Conservation (phyloP, 2,797 vertebrate genomes). For the Melanotaenia parkinsoni region DNA sequence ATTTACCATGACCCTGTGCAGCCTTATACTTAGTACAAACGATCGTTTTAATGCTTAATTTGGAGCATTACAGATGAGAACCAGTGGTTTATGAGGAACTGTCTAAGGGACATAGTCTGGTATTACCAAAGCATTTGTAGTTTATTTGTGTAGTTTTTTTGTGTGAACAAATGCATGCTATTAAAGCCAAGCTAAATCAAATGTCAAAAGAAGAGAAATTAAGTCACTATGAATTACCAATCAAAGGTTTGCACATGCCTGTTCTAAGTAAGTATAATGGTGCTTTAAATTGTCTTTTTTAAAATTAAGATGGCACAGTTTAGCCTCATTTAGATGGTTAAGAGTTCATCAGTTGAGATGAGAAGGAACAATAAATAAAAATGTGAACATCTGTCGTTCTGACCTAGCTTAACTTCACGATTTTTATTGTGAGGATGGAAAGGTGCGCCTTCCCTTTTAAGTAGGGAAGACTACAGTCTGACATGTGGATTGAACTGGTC, state of each 20-base stretch:
- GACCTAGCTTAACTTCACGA: not conserved
- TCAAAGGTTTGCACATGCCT: too few relatives aligned
- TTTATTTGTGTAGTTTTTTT: not conserved
- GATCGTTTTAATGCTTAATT: not conserved
- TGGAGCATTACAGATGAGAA: not conserved
- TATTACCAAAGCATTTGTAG: not conserved
- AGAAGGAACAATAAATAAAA: not conserved
- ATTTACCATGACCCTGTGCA: not conserved
- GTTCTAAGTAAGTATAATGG: not conserved
- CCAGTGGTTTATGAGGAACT: not conserved
- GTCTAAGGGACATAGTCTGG: not conserved
- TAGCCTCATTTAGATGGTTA: not conserved
- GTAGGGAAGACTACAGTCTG: not conserved
- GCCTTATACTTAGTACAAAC: too few relatives aligned
- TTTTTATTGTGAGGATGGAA: not conserved
- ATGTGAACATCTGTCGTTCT: not conserved
- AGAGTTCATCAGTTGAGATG: not conserved
- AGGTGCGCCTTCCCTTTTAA: conserved; percentile 23
- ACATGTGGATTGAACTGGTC: conserved; percentile 33
- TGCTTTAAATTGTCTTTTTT: not conserved
- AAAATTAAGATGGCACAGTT: not conserved
- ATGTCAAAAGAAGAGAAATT: too few relatives aligned
- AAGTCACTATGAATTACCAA: too few relatives aligned
- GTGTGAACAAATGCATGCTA: not conserved
- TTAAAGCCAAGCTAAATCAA: too few relatives aligned